Base-by-base conservation (phyloP, 2,797 vertebrate species). In the Diceros bicornis region DNA sequence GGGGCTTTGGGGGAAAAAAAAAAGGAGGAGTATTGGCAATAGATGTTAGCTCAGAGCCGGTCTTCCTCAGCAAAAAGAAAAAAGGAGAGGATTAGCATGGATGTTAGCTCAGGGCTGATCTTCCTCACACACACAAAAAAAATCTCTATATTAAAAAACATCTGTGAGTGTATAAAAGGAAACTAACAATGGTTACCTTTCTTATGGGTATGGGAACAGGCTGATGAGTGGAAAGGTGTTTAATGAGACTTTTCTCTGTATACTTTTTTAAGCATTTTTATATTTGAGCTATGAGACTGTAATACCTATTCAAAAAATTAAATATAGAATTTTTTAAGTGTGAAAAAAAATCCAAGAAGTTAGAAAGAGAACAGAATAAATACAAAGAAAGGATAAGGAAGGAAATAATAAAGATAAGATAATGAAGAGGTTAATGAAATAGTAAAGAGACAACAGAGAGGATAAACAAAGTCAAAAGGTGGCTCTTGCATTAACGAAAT, bases 261-360 rank as follows among this genome's bases (percentile, higher is more conserved):
- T 20, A 90, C 41, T 90, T 77, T 94, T 59, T 59, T 32, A 83
- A 78, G 74, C 13, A 82, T 87, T 92, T 87, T 10, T 27, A 59
- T 79, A 88, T 75, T 88, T 75, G 50, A 92, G 32, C 61, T 92
- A 50, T 17, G 47, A 74, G n/a, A 57, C 91, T 79, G 66, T 79
- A 71, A 29, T 32, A 69, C 7, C 52, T 61, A 87, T 50, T 52
- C 18, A 71, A 87, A 86, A 85, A 47, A 91, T 62, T 85, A 85
- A 85, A 72, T 72, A 87, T 11, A 23, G 47, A 92, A 72, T 32
- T 95, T 95, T 95, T 66, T 68, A 66, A 87, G 23, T 88, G 68
- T 82, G 47, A 66, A 75, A 92, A 77, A 69, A 74, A 72, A 55
- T 44, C 17, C 3, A 91, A 79, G n/a, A 61, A 62, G 34, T 64